Conservation (phyloP, 2,113 vertebrate species). For the Cisticola juncidis region DNA sequence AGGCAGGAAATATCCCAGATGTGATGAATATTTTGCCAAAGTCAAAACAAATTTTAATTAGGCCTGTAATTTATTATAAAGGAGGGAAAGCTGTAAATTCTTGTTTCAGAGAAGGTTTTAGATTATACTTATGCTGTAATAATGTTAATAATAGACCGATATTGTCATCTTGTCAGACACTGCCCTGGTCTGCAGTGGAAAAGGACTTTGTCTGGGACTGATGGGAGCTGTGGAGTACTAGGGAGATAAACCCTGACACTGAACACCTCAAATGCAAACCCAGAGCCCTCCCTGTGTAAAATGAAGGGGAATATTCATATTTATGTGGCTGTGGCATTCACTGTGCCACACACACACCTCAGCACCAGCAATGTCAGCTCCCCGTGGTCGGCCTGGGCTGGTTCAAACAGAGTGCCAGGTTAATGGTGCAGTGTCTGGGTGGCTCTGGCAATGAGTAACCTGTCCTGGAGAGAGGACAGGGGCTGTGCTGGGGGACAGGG, state of each 20-base stretch:
- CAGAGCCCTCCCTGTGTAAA: neutral
- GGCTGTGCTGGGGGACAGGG: neutral
- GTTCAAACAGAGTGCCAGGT: conserved; percentile 74
- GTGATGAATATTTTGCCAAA: neutral
- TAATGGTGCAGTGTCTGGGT: conserved; percentile 70
- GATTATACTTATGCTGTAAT: neutral
- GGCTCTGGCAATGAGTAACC: conserved; percentile 75
- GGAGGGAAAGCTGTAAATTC: neutral
- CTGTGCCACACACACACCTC: conserved; percentile 20
- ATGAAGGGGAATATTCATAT: neutral
- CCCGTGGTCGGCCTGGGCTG: conserved; percentile 55
- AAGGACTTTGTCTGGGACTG: neutral
- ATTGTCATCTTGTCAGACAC: neutral
- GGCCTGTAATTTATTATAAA: neutral
- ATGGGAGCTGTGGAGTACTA: neutral
- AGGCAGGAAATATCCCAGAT: conserved; percentile 12
- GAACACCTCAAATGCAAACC: neutral
- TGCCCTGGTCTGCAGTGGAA: neutral
- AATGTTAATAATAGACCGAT: neutral
- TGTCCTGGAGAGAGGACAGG: conserved; percentile 40
- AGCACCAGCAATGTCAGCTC: neutral
- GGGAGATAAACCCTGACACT: neutral
- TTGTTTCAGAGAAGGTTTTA: neutral
- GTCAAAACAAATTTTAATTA: conserved; percentile 5
- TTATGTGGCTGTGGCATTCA: neutral